Evolutionary conservation across 2,113 vertebrate species (phyloP), one percentile per base, ranked within the genome.

Genomic region (Cololabis saira): DNA sequence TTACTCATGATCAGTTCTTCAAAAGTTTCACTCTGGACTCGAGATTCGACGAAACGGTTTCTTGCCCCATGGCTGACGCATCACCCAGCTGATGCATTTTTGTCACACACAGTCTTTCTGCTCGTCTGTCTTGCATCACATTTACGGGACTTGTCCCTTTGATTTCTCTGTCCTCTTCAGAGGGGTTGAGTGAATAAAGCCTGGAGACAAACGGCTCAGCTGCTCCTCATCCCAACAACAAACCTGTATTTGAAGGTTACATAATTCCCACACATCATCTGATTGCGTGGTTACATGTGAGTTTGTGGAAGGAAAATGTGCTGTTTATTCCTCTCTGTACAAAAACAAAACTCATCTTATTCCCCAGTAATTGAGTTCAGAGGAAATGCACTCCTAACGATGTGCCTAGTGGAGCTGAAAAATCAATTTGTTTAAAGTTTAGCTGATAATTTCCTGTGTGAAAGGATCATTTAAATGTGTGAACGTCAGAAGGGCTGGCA

Each of bases 261-360:
- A 64, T 80, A 55, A 69, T 78, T 60, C 54, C 59, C 80, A 59
- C 67, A 67, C 16, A 60, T 87, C 80, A 83, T 71, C 74, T 82
- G 82, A 84, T 76, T 43, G 27, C 58, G 49, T 33, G 40, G 43
- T 37, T 71, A 17, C 65, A 59, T 41, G 53, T 69, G 75, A 81
- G 33, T 41, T 0, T 50, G 30, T 42, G 42, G 13, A 14, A 2
- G 13, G 40, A 45, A 37, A 27, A 43, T 12, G 18, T 55, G 5
- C 41, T 50, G 27, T 22, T 61, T 44, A 18, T 50, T 45, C 1
- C 5, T 17, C 33, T 44, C 6, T 40, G 13, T 12, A 40, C 43
- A 33, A 61, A 55, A 70, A 24, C 67, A 43, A 54, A 67, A 71
- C 45, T 51, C 67, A 24, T 70, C 40, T 65, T 21, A 16, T 59